Evolutionary conservation across 1,140 invertebrate species (phyloP), one percentile per base, ranked within the genome.

Genomic region (Orussus abietinus): DNA sequence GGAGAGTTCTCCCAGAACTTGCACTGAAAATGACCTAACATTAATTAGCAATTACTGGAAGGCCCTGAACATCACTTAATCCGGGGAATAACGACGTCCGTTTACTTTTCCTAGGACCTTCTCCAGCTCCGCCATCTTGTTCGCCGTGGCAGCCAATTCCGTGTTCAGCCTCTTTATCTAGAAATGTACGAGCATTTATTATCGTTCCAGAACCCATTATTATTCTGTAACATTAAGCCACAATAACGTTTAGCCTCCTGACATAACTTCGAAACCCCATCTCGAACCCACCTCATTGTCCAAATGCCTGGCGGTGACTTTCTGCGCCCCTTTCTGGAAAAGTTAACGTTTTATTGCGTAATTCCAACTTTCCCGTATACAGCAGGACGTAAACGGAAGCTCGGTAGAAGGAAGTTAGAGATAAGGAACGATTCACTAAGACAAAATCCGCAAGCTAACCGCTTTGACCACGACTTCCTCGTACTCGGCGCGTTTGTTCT

Each of bases 101-200:
- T 39, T 49, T 64, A 69, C 66, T 63, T 66, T 64, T 31, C 53
- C 45, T 2, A 69, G 19, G n/a, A 58, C 45, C 32, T 43, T 51
- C 31, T 66, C 58, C 5, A 66, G 35, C 22, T 58, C 55, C 2
- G 38, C 18, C 6, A 68, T 36, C 36, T 65, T 65, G 12, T 38
- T 36, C 12, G 45, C 37, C 1, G 60, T 51, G 3, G 33, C 17
- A 1, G 38, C 43, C 29, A 64, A 37, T 32, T 64, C 58, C 2
- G 37, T 36, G 7, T 42, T 53, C n/a, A 65, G 18, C 3, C 30
- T 57, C 21, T 47, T 41, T 22, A 59, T 56, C 61, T 65, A 21
- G 12, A 46, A n/a, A n/a, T n/a, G n/a, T n/a, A n/a, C n/a, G n/a
- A n/a, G n/a, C n/a, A n/a, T n/a, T n/a, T n/a, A n/a, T n/a, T n/a